A percentile compares a stretch with the other conserved stretches of the same genome.
These are phyloP conservation scores for Anoplolepis gracilipes DNA, from an alignment of 1,140 invertebrate genomes.

Conservation along the genomic window DNA sequence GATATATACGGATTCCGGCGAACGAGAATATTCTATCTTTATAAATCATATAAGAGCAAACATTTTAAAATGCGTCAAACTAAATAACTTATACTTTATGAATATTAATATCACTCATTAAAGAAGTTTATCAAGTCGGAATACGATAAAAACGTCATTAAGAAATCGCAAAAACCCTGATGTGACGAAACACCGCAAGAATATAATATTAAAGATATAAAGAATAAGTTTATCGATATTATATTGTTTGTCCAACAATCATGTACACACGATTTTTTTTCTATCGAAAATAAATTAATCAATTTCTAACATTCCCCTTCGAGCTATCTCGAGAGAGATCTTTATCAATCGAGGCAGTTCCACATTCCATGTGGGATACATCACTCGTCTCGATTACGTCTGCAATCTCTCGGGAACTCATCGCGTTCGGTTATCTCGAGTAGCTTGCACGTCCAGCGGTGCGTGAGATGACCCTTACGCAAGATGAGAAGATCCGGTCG, in stretches of 20 bases:
- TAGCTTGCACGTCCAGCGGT: background rate
- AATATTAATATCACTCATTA: background rate
- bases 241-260: background rate
- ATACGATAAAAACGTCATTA: background rate
- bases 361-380: background rate
- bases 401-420: conserved; percentile 8
- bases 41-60: background rate
- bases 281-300: background rate
- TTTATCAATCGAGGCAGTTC: background rate
- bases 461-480: background rate
- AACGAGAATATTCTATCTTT: background rate
- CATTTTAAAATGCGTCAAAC: background rate
- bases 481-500: conserved; percentile 18
- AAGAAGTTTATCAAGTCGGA: background rate
- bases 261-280: background rate
- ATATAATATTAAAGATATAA: too few species aligned
- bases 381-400: background rate
- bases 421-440: background rate
- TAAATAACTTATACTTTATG: too few species aligned
- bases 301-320: too few species aligned
- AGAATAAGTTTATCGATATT: background rate
- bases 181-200: too few species aligned
- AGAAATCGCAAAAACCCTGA: background rate
- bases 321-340: background rate
- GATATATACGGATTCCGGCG: background rate